Evolutionary conservation across 2,888 invertebrate species (phyloP).

Genomic region (Ferdinandea cuprea): DNA sequence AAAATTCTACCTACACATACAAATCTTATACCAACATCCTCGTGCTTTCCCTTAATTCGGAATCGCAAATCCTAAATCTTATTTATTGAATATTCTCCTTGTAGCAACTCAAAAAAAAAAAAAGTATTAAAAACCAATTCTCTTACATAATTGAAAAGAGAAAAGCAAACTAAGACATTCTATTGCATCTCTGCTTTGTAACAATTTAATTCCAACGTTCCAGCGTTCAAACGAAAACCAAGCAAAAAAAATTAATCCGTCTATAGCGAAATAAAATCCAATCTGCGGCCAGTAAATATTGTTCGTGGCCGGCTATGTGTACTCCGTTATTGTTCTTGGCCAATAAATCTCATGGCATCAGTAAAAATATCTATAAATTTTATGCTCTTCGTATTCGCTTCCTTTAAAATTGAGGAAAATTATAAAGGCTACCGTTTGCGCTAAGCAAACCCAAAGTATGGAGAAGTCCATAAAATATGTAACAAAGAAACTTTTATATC

Average conservation of each 20-base stretch:
- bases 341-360: conserved; percentile 51
- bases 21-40: too few relatives aligned
- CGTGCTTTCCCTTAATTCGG: too few relatives aligned
- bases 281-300: conserved; percentile 18
- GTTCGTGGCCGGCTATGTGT: conserved; percentile 13
- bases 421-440: conserved; percentile 38
- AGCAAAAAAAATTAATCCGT: conserved; percentile 3
- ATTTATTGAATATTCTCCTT: too few relatives aligned
- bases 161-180: not conserved
- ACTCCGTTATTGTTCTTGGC: conserved; percentile 28
- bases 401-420: conserved; percentile 29
- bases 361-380: conserved; percentile 55
- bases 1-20: too few relatives aligned
- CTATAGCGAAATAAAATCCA: conserved; percentile 11
- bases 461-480: conserved; percentile 40
- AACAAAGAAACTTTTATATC: conserved; percentile 49
- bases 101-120: too few relatives aligned
- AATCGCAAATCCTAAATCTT: too few relatives aligned
- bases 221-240: conserved; percentile 1
- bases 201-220: conserved; percentile 11
- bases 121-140: too few relatives aligned
- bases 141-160: too few relatives aligned
- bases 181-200: too few relatives aligned
- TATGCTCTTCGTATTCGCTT: conserved; percentile 33
- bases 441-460: conserved; percentile 4